These are phyloP conservation scores for Phortica okadai DNA, from an alignment of 2,888 invertebrate genomes.

Conservation along the genomic window DNA sequence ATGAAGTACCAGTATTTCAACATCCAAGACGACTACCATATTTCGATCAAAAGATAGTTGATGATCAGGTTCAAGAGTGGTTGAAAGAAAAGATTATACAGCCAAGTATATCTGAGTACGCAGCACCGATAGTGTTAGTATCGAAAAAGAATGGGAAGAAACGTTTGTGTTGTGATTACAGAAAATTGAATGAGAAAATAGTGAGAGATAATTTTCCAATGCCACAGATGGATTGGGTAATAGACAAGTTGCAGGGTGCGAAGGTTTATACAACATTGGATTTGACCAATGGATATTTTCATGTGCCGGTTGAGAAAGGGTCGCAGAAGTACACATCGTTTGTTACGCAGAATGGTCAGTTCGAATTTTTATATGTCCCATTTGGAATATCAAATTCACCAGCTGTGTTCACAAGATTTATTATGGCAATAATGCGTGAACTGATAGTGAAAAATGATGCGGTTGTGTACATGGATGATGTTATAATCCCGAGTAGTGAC, in stretches of 20 bases:
- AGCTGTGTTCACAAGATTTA: no score
- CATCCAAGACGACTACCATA: no score
- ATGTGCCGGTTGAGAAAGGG: neutral
- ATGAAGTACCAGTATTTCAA: no score
- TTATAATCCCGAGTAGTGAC: no score
- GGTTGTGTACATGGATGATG: no score
- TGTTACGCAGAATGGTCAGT: neutral
- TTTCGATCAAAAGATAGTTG: no score
- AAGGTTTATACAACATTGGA: neutral
- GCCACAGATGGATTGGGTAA: neutral
- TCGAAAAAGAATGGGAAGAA: constrained; percentile 14
- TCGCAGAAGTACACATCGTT: neutral
- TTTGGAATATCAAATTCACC: no score
- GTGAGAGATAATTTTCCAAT: neutral
- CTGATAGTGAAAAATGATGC: no score
- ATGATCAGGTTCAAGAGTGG: no score
- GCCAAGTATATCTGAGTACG: constrained; percentile 12
- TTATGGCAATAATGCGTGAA: no score
- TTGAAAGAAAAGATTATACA: neutral
- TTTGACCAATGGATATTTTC: neutral
- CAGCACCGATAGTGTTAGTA: neutral
- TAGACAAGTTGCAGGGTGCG: neutral
- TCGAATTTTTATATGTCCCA: no score
- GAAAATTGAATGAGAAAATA: constrained; percentile 13
- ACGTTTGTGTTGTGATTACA: constrained; percentile 4